Base-by-base conservation (phyloP, 2,113 vertebrate genomes). In the Merops nubicus region DNA sequence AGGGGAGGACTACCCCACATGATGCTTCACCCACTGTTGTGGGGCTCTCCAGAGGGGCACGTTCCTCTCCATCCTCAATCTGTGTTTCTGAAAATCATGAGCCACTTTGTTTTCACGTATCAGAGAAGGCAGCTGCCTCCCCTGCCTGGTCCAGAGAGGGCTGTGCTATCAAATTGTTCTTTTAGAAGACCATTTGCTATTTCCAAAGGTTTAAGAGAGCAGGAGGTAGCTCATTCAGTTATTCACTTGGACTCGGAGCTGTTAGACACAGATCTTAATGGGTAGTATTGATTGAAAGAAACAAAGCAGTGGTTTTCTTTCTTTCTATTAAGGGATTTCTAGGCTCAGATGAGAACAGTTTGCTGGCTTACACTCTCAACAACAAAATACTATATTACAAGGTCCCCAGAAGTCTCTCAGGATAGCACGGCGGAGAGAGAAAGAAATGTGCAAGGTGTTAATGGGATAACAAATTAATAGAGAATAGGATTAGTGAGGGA, bases 241-340 rank as follows among this genome's bases (percentile, higher is more conserved):
- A 96, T 78, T 96, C 95, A 88, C 85, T 95, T 59, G 69, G 76
- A 65, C 69, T 93, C n/a, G 2, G 76, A 89, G 88, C 89, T 93
- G 91, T 97, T 97, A 95, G 95, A 96, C 96, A 96, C 72, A 68
- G 95, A 90, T 81, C 94, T 94, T 96, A 96, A 97, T 97, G 94
- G 95, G 94, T 96, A 91, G 90, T 96, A 97, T 97, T 95, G 97
- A 96, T 93, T 93, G 93, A 94, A 85, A 93, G 97, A 93, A 97
- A 94, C 85, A 97, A 95, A 97, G 93, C 95, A 92, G 85, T 36
- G 3, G 77, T 93, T 96, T 89, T 91, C 89, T 73, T 72, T 56
- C 76, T 78, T 86, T 94, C 62, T 81, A 6, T 77, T 88, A 63
- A 79, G 94, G 91, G 90, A 95, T 87, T 96, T 96, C 88, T 36